Evolutionary conservation across 2,797 vertebrate species (phyloP).

Genomic region (Malacoctenus gilli): DNA sequence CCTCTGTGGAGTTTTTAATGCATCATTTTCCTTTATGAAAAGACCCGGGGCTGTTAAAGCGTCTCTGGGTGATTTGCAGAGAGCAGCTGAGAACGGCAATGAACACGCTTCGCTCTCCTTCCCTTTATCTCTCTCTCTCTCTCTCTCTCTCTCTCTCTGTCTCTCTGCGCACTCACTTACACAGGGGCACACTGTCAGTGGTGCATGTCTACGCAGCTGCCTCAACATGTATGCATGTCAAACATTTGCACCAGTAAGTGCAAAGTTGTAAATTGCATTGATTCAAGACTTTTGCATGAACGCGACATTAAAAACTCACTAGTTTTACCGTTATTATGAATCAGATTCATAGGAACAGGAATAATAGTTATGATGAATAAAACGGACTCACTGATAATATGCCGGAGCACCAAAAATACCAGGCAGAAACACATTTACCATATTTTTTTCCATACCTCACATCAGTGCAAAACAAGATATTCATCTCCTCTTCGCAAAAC

Average conservation of each 20-base stretch:
- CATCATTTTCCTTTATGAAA: slow-evolving; percentile 70
- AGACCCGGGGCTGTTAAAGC: slow-evolving; percentile 59
- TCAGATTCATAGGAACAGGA: slow-evolving; percentile 56
- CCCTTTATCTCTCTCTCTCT: neutral
- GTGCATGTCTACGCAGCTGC: slow-evolving; percentile 19
- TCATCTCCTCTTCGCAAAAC: no score
- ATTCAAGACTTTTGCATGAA: no score
- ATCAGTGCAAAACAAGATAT: slow-evolving; percentile 14
- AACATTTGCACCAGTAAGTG: no score
- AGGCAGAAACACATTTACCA: slow-evolving; percentile 20
- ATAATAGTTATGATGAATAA: slow-evolving; percentile 50
- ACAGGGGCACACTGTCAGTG: slow-evolving; percentile 10
- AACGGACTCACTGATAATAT: slow-evolving; percentile 33
- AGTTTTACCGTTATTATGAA: no score
- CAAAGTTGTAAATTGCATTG: no score
- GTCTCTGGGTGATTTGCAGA: slow-evolving; percentile 72
- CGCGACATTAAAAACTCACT: no score
- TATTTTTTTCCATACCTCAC: no score
- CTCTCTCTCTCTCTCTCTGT: neutral
- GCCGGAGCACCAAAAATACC: slow-evolving; percentile 21
- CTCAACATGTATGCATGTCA: slow-evolving; percentile 21
- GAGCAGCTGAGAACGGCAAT: slow-evolving; percentile 67
- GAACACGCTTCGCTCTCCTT: slow-evolving; percentile 21
- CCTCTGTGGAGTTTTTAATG: slow-evolving; percentile 66
- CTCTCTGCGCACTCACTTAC: slow-evolving; percentile 6